Conservation (phyloP, 2,113 vertebrate species). For the Talpa occidentalis region DNA sequence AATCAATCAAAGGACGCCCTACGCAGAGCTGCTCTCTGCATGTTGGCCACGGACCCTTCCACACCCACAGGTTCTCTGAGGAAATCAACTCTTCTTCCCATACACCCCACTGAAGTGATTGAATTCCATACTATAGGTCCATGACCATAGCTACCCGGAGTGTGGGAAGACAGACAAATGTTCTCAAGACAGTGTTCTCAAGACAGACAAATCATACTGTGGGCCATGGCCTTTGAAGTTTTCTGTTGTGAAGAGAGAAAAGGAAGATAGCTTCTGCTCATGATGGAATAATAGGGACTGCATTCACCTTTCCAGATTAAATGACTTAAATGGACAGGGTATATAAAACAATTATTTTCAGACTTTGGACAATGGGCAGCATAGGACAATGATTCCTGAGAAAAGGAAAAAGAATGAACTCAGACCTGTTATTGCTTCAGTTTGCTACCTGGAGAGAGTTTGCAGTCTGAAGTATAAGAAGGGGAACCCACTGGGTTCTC, state of each 20-base stretch:
- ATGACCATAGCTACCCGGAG: background rate
- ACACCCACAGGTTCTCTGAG: background rate
- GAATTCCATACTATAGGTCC: background rate
- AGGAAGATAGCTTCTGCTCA: background rate
- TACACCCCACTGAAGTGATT: background rate
- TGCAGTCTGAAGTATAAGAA: background rate
- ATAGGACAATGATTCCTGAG: background rate
- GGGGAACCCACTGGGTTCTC: background rate
- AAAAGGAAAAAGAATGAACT: background rate
- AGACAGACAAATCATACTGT: background rate
- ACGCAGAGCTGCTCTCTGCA: background rate
- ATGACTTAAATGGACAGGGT: background rate
- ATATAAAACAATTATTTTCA: slow-evolving; percentile 22
- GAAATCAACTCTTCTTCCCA: background rate
- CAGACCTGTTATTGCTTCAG: background rate
- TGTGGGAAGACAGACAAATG: background rate
- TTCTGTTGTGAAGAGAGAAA: background rate
- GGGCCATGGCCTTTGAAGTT: background rate
- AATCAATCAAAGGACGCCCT: background rate
- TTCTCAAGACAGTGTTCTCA: background rate
- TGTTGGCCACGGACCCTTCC: background rate
- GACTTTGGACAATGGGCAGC: background rate
- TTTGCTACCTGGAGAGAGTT: background rate
- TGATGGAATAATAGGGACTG: background rate
- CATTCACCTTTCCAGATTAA: background rate